Percentiles rank a stretch among this genome's conserved stretches.
phyloP scores from a whole-genome alignment of 2,888 invertebrate species.

The Belgica antarctica region DNA sequence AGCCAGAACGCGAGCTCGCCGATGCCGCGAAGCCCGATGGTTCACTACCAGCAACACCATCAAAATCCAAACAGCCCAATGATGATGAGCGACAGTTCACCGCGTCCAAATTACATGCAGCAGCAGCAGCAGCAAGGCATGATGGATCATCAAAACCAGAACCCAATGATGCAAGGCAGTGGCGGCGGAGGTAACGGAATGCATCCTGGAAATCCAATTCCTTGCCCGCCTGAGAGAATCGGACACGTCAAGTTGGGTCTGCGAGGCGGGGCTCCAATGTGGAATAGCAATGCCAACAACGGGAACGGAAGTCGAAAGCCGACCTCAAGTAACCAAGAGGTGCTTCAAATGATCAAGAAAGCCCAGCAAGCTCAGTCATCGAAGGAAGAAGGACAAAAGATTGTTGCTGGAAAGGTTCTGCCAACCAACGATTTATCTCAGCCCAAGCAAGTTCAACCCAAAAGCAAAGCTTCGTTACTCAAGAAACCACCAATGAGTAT shows the following conservation, averaged over 20 bases:
- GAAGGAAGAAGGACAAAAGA: too few relatives aligned
- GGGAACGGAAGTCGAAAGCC: conserved; percentile 51
- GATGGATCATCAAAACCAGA: conserved; percentile 47
- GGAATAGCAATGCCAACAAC: conserved; percentile 50
- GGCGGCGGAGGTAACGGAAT: conserved; percentile 55
- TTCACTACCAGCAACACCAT: conserved; percentile 54
- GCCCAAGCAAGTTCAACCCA: conserved; percentile 55
- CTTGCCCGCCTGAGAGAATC: conserved; percentile 55
- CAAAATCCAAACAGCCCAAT: conserved; percentile 56
- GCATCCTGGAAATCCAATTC: conserved; percentile 60
- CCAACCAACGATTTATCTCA: conserved; percentile 47
- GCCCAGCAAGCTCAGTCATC: conserved; percentile 34
- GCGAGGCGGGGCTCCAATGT: conserved; percentile 67
- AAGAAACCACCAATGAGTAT: conserved; percentile 50
- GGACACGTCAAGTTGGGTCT: conserved; percentile 48
- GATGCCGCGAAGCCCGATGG: conserved; percentile 60
- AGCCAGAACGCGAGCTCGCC: conserved; percentile 58
- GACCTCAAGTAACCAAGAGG: conserved; percentile 49
- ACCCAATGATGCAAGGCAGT: conserved; percentile 46
- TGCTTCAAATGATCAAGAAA: conserved; percentile 24
- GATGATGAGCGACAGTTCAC: conserved; percentile 53
- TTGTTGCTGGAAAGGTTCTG: not conserved
- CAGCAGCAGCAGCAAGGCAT: conserved; percentile 54
- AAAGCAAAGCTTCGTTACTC: conserved; percentile 57
- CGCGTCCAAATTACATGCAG: conserved; percentile 47